Evolutionary conservation across 1,140 invertebrate genomes (phyloP), one percentile per base, ranked within the genome.

Genomic region (Anastrepha ludens): DNA sequence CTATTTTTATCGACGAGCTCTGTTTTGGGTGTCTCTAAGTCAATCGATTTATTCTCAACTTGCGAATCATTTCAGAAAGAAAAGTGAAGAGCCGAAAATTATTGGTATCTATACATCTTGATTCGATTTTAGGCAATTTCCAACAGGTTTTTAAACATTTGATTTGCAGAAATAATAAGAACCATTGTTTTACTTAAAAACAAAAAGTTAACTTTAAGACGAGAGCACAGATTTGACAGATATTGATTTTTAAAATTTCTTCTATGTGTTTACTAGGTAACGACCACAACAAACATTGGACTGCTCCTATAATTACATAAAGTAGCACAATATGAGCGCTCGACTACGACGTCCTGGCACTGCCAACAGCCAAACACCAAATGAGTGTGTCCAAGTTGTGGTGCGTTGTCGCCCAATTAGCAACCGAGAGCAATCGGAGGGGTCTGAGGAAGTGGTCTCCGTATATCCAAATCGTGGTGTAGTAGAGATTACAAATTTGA

Each of bases 401-500:
- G 97, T 99, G 11, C 94, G 98, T 94, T 98, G 98, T 94, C 95
- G 98, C 44, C 98, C 98, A 41, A 95, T 99, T 92, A 98, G 96
- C 91, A 95, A 96, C 89, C 97, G 96, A 89, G 98, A 99, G 94
- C 94, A 95, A 41, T 92, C 95, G 62, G 95, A 97, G 90, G 96
- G 96, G 58, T 96, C 97, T 91, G 94, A 94, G 55, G 94, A 95
- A 93, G 96, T 98, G 87, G 95, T 97, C 0, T 94, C 95, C 88
- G 94, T 97, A 41, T 94, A 94, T 92, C 94, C 95, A 3, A 94
- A 95, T 55, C 93, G 95, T 86, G 96, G 96, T 17, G 94, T 95
- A 3, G 94, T 97, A 47, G 96, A 96, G 93, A 94, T 97, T 6
- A 93, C 94, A 89, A 96, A 96, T 91, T 94, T 95, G 3, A 89